Base-by-base conservation (phyloP, 2,888 invertebrate genomes). In the Torymus texanus region DNA sequence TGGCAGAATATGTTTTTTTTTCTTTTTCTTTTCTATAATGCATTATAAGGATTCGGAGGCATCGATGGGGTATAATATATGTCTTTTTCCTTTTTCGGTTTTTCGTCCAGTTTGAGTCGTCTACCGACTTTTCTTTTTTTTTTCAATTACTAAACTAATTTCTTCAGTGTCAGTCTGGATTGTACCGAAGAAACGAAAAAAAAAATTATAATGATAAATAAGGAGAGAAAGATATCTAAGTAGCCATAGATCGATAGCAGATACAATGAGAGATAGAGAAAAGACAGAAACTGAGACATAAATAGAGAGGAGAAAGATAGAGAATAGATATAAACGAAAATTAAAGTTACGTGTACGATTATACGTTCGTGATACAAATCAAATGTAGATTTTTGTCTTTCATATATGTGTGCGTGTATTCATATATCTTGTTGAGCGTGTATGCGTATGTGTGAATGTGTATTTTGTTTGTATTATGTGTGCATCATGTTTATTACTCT, bases 391-490 rank as follows among this genome's bases (percentile, higher is more conserved):
- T 80, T 80, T 77, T 78, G 80, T 80, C 78, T 73, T 75, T 78
- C 62, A 66, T 75, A 72, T 81, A 80, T 41, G 82, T 78, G 78
- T 76, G 67, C 56, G 62, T 65, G 80, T 74, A 63, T 82, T 77
- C 66, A 65, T 78, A 79, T n/a, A n/a, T 72, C n/a, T n/a, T 80
- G 74, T 63, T 73, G 63, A 74, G 58, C 56, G 72, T 81, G 81
- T 74, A 21, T 21, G 21, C 21, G 21, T 21, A 73, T 2, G 51
- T 67, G 65, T 67, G n/a, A 58, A 41, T 53, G 72, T 75, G 78
- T 79, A 79, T 83, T 84, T 83, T 82, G 83, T 83, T 80, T 82
- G 73, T 82, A 75, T 79, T 79, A 78, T 83, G 75, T 83, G 75
- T 80, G 72, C 72, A 80, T 83, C 78, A 80, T 80, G 78, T 81